Percentiles rank a stretch among this genome's conserved stretches.
These are phyloP conservation scores for Cetonia aurata DNA, from an alignment of 2,888 invertebrate species.

Conservation along the genomic window DNA sequence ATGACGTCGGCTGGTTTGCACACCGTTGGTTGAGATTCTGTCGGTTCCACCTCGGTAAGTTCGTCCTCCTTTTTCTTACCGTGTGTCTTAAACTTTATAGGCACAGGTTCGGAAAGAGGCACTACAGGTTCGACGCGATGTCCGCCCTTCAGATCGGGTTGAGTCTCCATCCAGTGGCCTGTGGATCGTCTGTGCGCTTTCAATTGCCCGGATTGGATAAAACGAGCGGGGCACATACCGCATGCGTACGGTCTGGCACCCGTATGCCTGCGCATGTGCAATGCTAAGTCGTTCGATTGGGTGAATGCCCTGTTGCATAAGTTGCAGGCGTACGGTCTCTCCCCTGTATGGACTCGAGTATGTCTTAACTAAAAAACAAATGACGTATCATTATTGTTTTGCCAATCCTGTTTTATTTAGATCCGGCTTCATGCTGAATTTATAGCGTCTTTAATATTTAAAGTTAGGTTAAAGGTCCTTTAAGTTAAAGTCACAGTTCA, in stretches of 20 bases:
- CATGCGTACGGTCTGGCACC: constrained; percentile 70
- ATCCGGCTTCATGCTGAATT: no score
- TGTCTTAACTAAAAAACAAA: constrained; percentile 61
- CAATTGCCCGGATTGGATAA: constrained; percentile 74
- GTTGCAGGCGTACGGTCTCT: constrained; percentile 66
- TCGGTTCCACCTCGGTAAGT: no score
- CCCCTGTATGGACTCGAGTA: constrained; percentile 66
- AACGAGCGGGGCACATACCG: constrained; percentile 72
- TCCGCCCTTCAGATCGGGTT: constrained; percentile 65
- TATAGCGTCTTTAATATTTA: no score
- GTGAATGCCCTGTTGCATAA: constrained; percentile 70
- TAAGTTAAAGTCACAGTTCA: no score
- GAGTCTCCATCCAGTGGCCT: constrained; percentile 70
- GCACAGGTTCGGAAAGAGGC: constrained; percentile 62
- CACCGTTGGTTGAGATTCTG: background rate
- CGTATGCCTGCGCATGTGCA: constrained; percentile 79
- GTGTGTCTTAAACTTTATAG: constrained; percentile 64
- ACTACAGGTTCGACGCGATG: constrained; percentile 65
- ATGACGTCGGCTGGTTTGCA: constrained; percentile 39
- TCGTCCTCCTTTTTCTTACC: constrained; percentile 54
- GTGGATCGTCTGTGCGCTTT: constrained; percentile 61
- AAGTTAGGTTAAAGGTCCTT: no score
- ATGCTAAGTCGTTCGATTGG: constrained; percentile 78
- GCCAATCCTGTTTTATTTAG: background rate
- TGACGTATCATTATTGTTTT: background rate